A percentile compares a stretch with the other conserved stretches of the same genome.
Evolutionary conservation across 2,797 vertebrate genomes (phyloP).

Genomic region (Acanthiza pusilla): DNA sequence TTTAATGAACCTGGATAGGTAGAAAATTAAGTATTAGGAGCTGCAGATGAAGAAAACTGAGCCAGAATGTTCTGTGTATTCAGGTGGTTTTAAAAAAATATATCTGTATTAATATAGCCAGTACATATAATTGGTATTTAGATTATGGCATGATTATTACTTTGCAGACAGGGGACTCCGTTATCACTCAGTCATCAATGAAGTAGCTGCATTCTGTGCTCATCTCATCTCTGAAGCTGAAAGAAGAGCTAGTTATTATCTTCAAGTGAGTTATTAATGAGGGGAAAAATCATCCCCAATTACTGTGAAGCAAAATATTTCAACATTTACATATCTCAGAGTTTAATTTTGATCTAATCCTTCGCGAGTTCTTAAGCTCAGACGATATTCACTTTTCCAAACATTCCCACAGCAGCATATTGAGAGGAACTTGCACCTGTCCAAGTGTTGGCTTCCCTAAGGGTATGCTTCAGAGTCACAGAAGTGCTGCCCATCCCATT

Average conservation of each 20-base stretch:
- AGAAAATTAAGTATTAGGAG: slow-evolving; percentile 38
- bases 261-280: slow-evolving; percentile 65
- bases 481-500: not conserved
- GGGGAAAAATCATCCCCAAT: slow-evolving; percentile 55
- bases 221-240: slow-evolving; percentile 38
- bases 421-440: not conserved
- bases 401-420: not conserved
- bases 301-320: slow-evolving; percentile 60
- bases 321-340: slow-evolving; percentile 56
- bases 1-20: slow-evolving; percentile 43
- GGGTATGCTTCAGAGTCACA: not conserved
- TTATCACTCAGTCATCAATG: slow-evolving; percentile 44
- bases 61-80: not conserved
- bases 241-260: slow-evolving; percentile 65
- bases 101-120: not conserved
- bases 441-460: not conserved
- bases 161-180: not conserved
- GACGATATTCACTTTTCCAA: not conserved
- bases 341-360: slow-evolving; percentile 38
- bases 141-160: slow-evolving; percentile 35
- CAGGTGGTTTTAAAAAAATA: not conserved
- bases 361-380: not conserved
- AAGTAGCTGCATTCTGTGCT: slow-evolving; percentile 31
- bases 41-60: slow-evolving; percentile 2
- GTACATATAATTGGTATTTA: slow-evolving; percentile 22